Conservation (phyloP, 2,888 invertebrate species). For the Bhutanitis thaidina region DNA sequence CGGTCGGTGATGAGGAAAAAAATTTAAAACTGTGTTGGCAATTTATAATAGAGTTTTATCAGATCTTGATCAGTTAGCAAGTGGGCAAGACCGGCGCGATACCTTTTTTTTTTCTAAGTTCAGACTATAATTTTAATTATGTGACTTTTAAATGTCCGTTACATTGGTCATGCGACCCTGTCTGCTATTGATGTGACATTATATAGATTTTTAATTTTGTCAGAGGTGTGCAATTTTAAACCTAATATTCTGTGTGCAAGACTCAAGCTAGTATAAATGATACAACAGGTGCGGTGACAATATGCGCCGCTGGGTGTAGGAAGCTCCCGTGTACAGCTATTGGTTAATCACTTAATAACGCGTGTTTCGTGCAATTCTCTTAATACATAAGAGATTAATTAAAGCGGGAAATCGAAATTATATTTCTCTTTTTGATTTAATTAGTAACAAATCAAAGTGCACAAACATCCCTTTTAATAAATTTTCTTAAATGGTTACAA, state of each 20-base stretch:
- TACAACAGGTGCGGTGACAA: neutral
- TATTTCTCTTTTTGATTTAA: no score
- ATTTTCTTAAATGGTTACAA: no score
- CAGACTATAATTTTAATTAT: slow-evolving; percentile 37
- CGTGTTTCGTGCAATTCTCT: slow-evolving; percentile 16
- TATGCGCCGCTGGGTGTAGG: slow-evolving; percentile 1
- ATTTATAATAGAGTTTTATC: slow-evolving; percentile 44
- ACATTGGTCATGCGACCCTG: slow-evolving; percentile 20
- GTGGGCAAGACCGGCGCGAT: slow-evolving; percentile 32
- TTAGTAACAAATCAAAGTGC: neutral
- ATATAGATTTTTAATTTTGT: neutral
- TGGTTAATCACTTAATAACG: slow-evolving; percentile 24
- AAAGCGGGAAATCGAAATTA: slow-evolving; percentile 7
- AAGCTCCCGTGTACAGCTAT: slow-evolving; percentile 16
- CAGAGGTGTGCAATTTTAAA: neutral
- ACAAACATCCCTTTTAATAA: neutral
- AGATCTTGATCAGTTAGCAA: slow-evolving; percentile 37
- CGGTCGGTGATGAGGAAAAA: slow-evolving; percentile 25
- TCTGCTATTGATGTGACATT: neutral
- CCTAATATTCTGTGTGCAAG: neutral
- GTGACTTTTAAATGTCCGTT: slow-evolving; percentile 21
- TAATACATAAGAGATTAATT: slow-evolving; percentile 17
- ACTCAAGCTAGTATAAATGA: slow-evolving; percentile 4
- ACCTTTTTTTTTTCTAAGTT: slow-evolving; percentile 28
- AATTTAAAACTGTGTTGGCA: slow-evolving; percentile 36